Evolutionary conservation across 2,797 vertebrate species (phyloP).

Genomic region (Myotis myotis): DNA sequence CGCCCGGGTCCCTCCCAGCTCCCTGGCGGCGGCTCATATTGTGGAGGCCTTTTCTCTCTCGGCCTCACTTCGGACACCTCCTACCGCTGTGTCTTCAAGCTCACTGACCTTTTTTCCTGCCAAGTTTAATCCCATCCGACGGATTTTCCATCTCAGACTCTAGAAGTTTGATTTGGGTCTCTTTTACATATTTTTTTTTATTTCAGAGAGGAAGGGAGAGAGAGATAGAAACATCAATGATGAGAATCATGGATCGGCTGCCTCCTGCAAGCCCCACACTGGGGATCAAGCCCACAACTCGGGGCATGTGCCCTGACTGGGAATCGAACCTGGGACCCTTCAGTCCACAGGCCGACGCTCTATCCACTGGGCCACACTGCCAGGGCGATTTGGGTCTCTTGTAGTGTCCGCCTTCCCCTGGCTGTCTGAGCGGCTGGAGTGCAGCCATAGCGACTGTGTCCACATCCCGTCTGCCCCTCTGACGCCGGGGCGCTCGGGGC

Average conservation of each 20-base stretch:
- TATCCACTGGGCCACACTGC: no score
- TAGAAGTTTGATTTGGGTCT: background rate
- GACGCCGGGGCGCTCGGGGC: accelerated
- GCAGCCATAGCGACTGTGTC: accelerated
- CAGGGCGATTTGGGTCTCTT: background rate
- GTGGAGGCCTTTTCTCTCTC: accelerated
- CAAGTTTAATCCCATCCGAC: accelerated
- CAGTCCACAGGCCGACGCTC: no score
- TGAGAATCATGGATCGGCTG: no score
- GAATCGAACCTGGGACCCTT: no score
- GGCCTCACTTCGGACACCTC: accelerated
- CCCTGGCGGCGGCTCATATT: accelerated
- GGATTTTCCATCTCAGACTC: background rate
- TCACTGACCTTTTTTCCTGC: accelerated
- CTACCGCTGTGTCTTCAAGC: accelerated
- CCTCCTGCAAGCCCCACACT: no score
- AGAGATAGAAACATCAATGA: no score
- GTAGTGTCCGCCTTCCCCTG: background rate
- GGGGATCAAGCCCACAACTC: no score
- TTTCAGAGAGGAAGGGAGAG: no score
- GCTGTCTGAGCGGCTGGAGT: accelerated
- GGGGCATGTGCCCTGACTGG: no score
- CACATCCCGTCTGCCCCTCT: accelerated
- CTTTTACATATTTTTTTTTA: no score
- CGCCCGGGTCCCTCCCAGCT: accelerated